phyloP scores from a whole-genome alignment of 1,140 invertebrate genomes.

The Zaprionus camerounensis region DNA sequence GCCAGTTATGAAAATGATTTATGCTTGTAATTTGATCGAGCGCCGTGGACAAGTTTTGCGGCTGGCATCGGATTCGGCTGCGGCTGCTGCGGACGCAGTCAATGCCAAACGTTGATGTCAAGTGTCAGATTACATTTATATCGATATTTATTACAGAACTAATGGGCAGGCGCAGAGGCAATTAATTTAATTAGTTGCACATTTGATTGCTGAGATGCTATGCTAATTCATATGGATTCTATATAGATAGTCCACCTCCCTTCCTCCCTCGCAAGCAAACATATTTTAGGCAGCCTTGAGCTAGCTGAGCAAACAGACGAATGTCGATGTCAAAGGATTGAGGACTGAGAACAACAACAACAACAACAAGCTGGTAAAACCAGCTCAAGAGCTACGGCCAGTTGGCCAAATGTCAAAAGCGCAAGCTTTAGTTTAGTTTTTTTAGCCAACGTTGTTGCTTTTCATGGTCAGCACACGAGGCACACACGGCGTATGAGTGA shows the following conservation, averaged over 20 bases:
- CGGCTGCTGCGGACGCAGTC: constrained; percentile 34
- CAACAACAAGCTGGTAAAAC: constrained; percentile 38
- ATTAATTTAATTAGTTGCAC: constrained; percentile 80
- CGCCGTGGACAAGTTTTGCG: constrained; percentile 62
- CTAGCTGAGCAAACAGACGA: constrained; percentile 34
- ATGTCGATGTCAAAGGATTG: constrained; percentile 77
- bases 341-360: constrained; percentile 23
- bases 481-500: constrained; percentile 77
- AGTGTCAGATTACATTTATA: constrained; percentile 81
- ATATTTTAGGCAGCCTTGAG: constrained; percentile 47
- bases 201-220: constrained; percentile 43
- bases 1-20: constrained; percentile 77
- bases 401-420: constrained; percentile 76
- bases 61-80: constrained; percentile 2
- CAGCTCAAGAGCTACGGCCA: constrained; percentile 49
- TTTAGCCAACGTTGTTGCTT: constrained; percentile 24
- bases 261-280: neutral
- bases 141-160: constrained; percentile 77
- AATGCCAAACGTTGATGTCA: constrained; percentile 78
- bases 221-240: constrained; percentile 41
- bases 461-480: constrained; percentile 67
- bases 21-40: constrained; percentile 79
- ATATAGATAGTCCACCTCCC: constrained; percentile 38
- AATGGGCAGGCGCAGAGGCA: constrained; percentile 67
- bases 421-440: constrained; percentile 64